Evolutionary conservation across 2,888 invertebrate genomes (phyloP).

Genomic region (Helleia helle): DNA sequence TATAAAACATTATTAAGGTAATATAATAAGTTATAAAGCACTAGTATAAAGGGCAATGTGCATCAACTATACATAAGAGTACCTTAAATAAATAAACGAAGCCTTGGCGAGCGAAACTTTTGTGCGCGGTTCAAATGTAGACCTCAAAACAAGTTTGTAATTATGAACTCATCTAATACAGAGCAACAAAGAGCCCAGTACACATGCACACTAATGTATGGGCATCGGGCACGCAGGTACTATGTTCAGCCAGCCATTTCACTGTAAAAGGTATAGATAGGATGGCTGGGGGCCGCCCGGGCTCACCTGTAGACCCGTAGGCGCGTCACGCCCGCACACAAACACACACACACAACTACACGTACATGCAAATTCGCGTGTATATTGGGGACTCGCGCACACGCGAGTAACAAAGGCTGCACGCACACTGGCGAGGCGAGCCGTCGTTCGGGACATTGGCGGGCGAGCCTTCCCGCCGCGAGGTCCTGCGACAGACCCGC

Average conservation of each 20-base stretch:
- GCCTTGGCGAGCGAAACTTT: slow-evolving; percentile 33
- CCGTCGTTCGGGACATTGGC: slow-evolving; percentile 50
- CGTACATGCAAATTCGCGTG: slow-evolving; percentile 19
- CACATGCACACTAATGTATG: slow-evolving; percentile 44
- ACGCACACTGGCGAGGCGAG: slow-evolving; percentile 22
- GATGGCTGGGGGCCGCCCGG: slow-evolving; percentile 58
- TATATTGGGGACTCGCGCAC: slow-evolving; percentile 16
- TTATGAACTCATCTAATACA: slow-evolving; percentile 16
- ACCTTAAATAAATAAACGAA: not conserved
- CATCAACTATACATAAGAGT: not conserved
- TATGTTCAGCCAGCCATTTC: slow-evolving; percentile 53
- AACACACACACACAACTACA: slow-evolving; percentile 13
- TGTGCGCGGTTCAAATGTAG: slow-evolving; percentile 24
- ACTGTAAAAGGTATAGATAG: slow-evolving; percentile 57
- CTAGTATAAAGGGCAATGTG: not conserved
- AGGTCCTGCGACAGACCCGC: slow-evolving; percentile 42
- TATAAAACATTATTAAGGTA: too few species aligned
- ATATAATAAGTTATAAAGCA: too few species aligned
- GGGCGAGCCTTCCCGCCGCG: slow-evolving; percentile 66
- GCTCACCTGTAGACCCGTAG: slow-evolving; percentile 61
- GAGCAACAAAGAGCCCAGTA: slow-evolving; percentile 19
- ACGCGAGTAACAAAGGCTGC: slow-evolving; percentile 29
- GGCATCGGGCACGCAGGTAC: slow-evolving; percentile 36
- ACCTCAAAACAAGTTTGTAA: slow-evolving; percentile 22
- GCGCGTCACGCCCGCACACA: slow-evolving; percentile 51